Percentiles rank a stretch among this genome's conserved stretches.
Evolutionary conservation across 1,140 invertebrate genomes (phyloP).

Genomic region (Heliconius hewitsoni): DNA sequence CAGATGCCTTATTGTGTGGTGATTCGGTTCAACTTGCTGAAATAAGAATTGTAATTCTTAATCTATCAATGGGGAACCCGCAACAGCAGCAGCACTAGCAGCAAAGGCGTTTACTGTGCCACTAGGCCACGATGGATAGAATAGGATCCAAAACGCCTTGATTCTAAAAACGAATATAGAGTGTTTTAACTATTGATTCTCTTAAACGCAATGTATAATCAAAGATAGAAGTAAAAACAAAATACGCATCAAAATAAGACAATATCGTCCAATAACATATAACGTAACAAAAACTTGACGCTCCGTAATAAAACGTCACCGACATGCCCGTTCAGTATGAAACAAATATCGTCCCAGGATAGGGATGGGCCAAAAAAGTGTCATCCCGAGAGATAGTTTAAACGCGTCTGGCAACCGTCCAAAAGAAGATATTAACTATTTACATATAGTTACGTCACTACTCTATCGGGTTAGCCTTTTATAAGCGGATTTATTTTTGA

Average conservation of each 20-base stretch:
- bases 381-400: slow-evolving; percentile 20
- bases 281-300: slow-evolving; percentile 18
- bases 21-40: too few species aligned
- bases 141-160: neutral
- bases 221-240: neutral
- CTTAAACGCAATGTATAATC: too few species aligned
- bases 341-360: slow-evolving; percentile 16
- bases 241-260: neutral
- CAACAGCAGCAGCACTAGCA: too few species aligned
- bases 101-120: too few species aligned
- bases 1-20: too few species aligned
- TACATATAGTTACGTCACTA: slow-evolving; percentile 19
- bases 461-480: slow-evolving; percentile 10
- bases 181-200: too few species aligned
- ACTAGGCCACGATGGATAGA: too few species aligned
- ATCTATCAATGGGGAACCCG: too few species aligned
- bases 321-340: slow-evolving; percentile 18
- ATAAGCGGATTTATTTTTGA: slow-evolving; percentile 14
- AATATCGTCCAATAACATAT: slow-evolving; percentile 1
- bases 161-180: too few species aligned
- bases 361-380: slow-evolving; percentile 18
- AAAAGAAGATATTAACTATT: slow-evolving; percentile 19
- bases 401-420: slow-evolving; percentile 5
- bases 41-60: too few species aligned
- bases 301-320: slow-evolving; percentile 18